Evolutionary conservation across 2,113 vertebrate genomes (phyloP).

Genomic region (Gobio gobio): DNA sequence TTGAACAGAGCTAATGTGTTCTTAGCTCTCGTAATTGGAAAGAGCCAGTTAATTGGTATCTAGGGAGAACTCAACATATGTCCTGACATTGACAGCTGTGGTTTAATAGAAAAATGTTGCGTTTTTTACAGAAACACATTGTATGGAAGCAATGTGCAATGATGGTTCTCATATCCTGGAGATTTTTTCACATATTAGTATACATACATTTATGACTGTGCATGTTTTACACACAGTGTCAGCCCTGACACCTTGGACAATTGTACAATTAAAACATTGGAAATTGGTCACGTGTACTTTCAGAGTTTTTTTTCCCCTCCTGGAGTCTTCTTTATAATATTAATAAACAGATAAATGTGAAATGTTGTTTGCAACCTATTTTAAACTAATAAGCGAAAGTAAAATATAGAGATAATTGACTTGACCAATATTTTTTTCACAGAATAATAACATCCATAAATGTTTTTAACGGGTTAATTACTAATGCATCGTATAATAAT

Average conservation of each 20-base stretch:
- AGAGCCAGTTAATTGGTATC: constrained; percentile 54
- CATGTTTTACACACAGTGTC: neutral
- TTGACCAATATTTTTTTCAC: neutral
- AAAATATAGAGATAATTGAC: neutral
- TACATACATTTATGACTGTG: neutral
- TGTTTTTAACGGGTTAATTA: neutral
- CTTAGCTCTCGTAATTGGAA: constrained; percentile 11
- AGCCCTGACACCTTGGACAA: neutral
- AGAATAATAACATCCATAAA: neutral
- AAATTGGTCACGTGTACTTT: neutral
- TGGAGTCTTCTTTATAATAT: neutral
- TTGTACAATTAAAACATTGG: too few relatives aligned
- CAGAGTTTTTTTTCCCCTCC: neutral
- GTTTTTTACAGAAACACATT: neutral
- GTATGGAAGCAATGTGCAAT: neutral
- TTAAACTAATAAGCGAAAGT: neutral
- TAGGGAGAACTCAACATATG: constrained; percentile 50
- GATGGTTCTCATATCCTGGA: neutral
- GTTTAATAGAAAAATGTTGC: neutral
- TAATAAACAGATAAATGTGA: neutral
- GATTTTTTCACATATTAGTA: neutral
- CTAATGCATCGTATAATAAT: neutral
- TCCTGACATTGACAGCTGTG: constrained; percentile 39
- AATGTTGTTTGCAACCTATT: neutral
- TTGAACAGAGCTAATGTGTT: constrained; percentile 41